These are phyloP conservation scores for Alectura lathami DNA, from an alignment of 2,113 vertebrate species.

Conservation along the genomic window DNA sequence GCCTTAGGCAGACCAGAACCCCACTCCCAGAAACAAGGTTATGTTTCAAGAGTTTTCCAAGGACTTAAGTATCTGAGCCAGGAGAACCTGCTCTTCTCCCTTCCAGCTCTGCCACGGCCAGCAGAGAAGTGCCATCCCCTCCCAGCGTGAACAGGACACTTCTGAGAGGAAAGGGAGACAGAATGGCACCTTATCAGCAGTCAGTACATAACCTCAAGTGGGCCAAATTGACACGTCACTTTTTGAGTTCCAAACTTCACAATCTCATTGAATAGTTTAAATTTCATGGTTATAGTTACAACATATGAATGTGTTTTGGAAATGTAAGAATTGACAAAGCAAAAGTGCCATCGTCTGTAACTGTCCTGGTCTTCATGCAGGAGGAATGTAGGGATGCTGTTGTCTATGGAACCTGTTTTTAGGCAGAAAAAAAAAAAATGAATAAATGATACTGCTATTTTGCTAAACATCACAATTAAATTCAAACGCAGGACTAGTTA, in stretches of 20 bases:
- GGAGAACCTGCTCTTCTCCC: neutral
- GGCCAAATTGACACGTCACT: neutral
- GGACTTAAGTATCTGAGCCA: neutral
- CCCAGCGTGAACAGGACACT: accelerated
- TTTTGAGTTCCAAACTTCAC: neutral
- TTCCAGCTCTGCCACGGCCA: neutral
- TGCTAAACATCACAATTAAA: neutral
- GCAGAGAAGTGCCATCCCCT: neutral
- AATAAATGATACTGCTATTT: neutral
- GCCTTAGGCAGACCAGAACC: neutral
- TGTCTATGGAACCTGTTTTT: neutral
- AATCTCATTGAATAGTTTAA: neutral
- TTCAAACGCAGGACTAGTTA: neutral
- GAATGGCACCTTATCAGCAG: neutral
- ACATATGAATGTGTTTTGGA: neutral
- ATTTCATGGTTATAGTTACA: neutral
- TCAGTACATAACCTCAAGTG: neutral
- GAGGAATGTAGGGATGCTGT: neutral
- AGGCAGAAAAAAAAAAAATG: neutral
- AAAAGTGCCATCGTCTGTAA: neutral
- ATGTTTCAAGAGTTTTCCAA: neutral
- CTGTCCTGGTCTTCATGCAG: neutral
- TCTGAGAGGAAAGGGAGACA: neutral
- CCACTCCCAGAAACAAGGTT: neutral
- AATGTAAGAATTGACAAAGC: neutral